These are phyloP conservation scores for Drosophila equinoxialis DNA, from an alignment of 1,140 invertebrate species.

Conservation along the genomic window DNA sequence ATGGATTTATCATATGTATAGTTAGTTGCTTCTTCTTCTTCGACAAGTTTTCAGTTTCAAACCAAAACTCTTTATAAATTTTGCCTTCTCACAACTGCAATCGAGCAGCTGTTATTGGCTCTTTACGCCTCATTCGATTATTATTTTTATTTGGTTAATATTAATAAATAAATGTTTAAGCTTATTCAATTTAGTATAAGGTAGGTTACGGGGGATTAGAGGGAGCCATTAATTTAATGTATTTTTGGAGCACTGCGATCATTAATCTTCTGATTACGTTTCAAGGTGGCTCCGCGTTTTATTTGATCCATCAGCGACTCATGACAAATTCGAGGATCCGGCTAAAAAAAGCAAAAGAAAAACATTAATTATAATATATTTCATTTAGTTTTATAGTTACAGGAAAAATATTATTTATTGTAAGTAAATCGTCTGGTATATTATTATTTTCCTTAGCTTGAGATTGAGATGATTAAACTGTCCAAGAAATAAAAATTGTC, in stretches of 20 bases:
- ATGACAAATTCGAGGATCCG: conserved; percentile 88
- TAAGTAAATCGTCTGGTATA: too few relatives aligned
- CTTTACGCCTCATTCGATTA: conserved; percentile 57
- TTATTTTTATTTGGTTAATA: conserved; percentile 51
- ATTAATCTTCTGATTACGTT: conserved; percentile 86
- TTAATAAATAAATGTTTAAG: conserved; percentile 52
- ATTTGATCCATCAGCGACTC: conserved; percentile 95
- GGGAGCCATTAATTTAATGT: conserved; percentile 83
- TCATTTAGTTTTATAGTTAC: too few relatives aligned
- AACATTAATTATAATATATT: not conserved
- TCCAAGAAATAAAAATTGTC: too few relatives aligned
- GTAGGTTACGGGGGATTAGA: not conserved
- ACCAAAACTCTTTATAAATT: conserved; percentile 59
- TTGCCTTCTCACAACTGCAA: conserved; percentile 33
- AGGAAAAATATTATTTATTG: not conserved
- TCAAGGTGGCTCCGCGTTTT: conserved; percentile 90
- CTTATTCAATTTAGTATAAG: conserved; percentile 14
- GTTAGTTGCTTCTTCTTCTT: conserved; percentile 34
- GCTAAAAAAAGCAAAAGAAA: conserved; percentile 82
- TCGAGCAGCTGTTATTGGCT: conserved; percentile 45
- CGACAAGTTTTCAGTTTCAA: conserved; percentile 76
- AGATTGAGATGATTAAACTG: too few relatives aligned
- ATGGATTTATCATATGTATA: conserved; percentile 54
- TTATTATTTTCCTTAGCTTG: too few relatives aligned
- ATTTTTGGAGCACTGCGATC: conserved; percentile 88